phyloP scores from a whole-genome alignment of 2,888 invertebrate genomes.

The Parasteatoda lunata region DNA sequence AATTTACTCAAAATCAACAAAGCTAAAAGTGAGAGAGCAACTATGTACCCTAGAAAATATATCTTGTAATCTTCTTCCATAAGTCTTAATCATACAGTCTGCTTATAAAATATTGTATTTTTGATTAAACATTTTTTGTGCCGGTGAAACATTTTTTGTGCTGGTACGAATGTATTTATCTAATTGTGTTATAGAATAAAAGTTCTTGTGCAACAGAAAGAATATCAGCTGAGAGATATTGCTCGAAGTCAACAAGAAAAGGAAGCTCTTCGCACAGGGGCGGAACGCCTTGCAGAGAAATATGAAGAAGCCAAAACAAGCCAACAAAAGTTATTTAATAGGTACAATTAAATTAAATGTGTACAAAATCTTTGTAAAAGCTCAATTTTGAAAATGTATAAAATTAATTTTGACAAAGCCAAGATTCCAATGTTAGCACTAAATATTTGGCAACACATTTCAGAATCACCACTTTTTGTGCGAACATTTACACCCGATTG shows the following conservation, averaged over 20 bases:
- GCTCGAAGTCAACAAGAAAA: constrained; percentile 35
- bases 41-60: no score
- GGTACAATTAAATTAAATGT: constrained; percentile 4
- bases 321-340: constrained; percentile 48
- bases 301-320: constrained; percentile 58
- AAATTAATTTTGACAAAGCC: not conserved
- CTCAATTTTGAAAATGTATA: not conserved
- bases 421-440: not conserved
- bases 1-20: no score
- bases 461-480: no score
- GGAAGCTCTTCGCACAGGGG: constrained; percentile 30
- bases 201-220: constrained; percentile 53
- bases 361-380: no score
- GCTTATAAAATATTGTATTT: no score
- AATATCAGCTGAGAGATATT: constrained; percentile 58
- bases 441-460: not conserved
- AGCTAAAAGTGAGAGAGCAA: no score
- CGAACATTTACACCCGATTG: no score
- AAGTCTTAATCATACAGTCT: no score
- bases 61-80: no score
- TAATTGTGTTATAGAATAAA: constrained; percentile 27
- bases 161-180: no score
- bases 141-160: no score
- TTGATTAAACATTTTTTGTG: no score
- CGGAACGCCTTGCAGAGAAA: constrained; percentile 57